Percentiles rank a stretch among this genome's conserved stretches.
phyloP scores from a whole-genome alignment of 2,113 vertebrate genomes.

The Odocoileus virginianus region DNA sequence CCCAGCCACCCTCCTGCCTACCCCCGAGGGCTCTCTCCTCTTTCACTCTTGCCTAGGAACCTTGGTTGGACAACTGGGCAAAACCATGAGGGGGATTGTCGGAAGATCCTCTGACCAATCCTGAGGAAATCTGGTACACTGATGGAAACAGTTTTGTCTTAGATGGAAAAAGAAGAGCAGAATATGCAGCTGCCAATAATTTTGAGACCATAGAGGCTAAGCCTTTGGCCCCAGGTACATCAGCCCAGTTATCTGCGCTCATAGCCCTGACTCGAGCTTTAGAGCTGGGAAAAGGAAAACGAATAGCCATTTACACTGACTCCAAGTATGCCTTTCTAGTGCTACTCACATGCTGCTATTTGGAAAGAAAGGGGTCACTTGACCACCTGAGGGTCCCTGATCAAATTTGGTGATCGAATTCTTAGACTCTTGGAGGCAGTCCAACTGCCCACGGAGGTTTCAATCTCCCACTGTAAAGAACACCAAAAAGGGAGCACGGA shows the following conservation, averaged over 20 bases:
- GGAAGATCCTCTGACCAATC: not conserved
- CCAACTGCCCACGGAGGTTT: not conserved
- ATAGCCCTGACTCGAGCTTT: not conserved
- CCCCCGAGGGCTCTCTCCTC: not conserved
- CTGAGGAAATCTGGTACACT: not conserved
- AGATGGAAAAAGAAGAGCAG: not conserved
- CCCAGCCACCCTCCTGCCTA: not conserved
- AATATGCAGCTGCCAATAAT: not conserved
- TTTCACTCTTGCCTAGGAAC: not conserved
- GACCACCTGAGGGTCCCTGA: rapidly evolving
- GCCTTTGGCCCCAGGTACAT: not conserved
- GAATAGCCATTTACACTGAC: not conserved
- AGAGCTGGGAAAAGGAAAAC: not conserved
- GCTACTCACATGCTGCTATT: not conserved
- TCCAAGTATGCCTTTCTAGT: not conserved
- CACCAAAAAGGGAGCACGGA: not conserved
- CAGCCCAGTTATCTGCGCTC: not conserved
- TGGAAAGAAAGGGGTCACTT: not conserved
- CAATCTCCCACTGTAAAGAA: not conserved
- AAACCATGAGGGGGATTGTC: not conserved
- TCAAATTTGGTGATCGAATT: not conserved
- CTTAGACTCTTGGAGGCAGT: not conserved
- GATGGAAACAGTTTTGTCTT: not conserved
- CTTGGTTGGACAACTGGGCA: not conserved
- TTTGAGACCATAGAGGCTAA: not conserved